Conservation (phyloP, 2,113 vertebrate genomes). For the Rhipidura dahli region DNA sequence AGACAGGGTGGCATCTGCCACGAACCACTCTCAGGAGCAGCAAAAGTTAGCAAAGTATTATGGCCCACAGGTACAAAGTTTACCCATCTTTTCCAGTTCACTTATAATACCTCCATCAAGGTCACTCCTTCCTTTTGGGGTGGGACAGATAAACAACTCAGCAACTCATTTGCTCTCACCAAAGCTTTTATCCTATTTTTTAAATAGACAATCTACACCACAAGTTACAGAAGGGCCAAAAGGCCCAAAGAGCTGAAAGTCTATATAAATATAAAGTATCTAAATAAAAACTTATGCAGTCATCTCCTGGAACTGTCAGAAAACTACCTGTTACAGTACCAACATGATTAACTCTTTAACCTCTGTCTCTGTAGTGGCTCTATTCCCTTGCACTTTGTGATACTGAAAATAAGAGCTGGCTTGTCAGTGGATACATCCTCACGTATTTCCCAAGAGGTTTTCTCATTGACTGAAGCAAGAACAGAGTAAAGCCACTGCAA, state of each 20-base stretch:
- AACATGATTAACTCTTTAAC: not conserved
- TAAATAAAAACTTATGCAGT: conserved; percentile 54
- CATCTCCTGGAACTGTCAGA: conserved; percentile 28
- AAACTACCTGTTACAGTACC: not conserved
- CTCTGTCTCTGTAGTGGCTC: not conserved
- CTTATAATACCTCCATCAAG: not conserved
- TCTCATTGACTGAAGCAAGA: not conserved
- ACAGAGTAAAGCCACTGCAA: not conserved
- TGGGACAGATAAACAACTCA: not conserved
- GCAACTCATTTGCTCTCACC: not conserved
- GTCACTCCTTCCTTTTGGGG: not conserved
- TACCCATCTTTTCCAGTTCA: not conserved
- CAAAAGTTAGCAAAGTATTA: not conserved
- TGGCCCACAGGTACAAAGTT: not conserved
- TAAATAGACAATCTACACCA: not conserved
- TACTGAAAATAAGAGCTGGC: not conserved
- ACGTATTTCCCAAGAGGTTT: not conserved
- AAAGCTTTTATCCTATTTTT: not conserved
- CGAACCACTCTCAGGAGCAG: not conserved
- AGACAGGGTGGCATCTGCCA: conserved; percentile 24
- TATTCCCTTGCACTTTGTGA: not conserved
- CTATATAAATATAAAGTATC: conserved; percentile 21
- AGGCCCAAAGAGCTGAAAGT: conserved; percentile 33
- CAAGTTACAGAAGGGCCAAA: conserved; percentile 17
- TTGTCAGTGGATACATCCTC: not conserved